A percentile compares a stretch with the other conserved stretches of the same genome.
Evolutionary conservation across 2,888 invertebrate species (phyloP).

Genomic region (Lomographa bimaculata): DNA sequence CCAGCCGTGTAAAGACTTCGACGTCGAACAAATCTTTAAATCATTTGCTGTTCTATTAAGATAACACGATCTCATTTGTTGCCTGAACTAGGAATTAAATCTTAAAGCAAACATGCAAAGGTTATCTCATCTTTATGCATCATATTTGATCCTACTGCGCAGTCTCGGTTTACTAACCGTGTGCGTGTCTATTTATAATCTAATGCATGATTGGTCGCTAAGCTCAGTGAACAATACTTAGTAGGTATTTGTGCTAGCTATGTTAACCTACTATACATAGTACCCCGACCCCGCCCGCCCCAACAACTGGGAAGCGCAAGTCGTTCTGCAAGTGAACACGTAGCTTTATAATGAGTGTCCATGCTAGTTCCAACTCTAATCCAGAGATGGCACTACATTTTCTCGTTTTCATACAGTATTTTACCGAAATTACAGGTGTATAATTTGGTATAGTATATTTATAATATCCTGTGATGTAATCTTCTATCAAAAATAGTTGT

Average conservation of each 20-base stretch:
- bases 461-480: no score
- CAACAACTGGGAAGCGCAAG: not conserved
- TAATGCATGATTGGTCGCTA: slow-evolving; percentile 37
- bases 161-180: slow-evolving; percentile 28
- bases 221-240: slow-evolving; percentile 28
- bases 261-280: slow-evolving; percentile 19
- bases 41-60: no score
- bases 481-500: no score
- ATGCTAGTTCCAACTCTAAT: not conserved
- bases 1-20: no score
- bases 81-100: slow-evolving; percentile 3
- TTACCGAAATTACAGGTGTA: not conserved
- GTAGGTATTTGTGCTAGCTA: slow-evolving; percentile 26
- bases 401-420: not conserved
- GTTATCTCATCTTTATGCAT: slow-evolving; percentile 19
- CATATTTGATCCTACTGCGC: slow-evolving; percentile 30
- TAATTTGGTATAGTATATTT: no score
- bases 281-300: slow-evolving; percentile 15
- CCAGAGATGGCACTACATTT: slow-evolving; percentile 6
- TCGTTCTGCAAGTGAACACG: slow-evolving; percentile 1
- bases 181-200: slow-evolving; percentile 44
- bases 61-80: no score
- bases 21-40: no score
- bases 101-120: slow-evolving; percentile 10
- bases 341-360: not conserved